Conservation (phyloP, 2,888 invertebrate species). For the Dermolepida albohirtum region DNA sequence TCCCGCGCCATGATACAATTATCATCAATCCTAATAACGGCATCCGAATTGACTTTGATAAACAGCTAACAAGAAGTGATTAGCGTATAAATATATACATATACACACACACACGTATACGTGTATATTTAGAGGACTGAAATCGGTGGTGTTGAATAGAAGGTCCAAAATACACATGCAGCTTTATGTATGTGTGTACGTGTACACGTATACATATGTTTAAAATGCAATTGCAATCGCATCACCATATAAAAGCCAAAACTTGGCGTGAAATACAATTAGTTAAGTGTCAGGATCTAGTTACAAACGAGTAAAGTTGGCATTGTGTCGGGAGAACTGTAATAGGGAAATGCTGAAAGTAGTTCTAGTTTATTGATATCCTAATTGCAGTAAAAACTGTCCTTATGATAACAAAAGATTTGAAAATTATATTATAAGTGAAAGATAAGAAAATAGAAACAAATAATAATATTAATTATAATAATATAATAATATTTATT, state of each 20-base stretch:
- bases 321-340: slow-evolving; percentile 39
- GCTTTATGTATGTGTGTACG: slow-evolving; percentile 2
- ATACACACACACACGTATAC: neutral
- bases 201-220: slow-evolving; percentile 17
- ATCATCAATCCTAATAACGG: slow-evolving; percentile 52
- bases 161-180: neutral
- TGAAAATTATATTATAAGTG: too few species aligned
- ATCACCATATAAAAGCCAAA: slow-evolving; percentile 37
- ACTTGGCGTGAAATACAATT: slow-evolving; percentile 43
- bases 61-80: slow-evolving; percentile 48
- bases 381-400: neutral
- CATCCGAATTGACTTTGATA: slow-evolving; percentile 52
- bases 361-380: slow-evolving; percentile 4
- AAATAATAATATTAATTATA: too few species aligned
- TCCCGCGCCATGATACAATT: slow-evolving; percentile 48
- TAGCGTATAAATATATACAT: slow-evolving; percentile 37
- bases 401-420: neutral
- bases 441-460: too few species aligned
- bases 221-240: slow-evolving; percentile 42
- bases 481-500: too few species aligned
- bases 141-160: neutral
- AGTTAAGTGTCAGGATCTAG: slow-evolving; percentile 44
- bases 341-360: slow-evolving; percentile 25
- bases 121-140: slow-evolving; percentile 6
- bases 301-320: slow-evolving; percentile 48